Evolutionary conservation across 64 coral and sea anemone genomes (phyloP).

Genomic region (Anthopleura sola): DNA sequence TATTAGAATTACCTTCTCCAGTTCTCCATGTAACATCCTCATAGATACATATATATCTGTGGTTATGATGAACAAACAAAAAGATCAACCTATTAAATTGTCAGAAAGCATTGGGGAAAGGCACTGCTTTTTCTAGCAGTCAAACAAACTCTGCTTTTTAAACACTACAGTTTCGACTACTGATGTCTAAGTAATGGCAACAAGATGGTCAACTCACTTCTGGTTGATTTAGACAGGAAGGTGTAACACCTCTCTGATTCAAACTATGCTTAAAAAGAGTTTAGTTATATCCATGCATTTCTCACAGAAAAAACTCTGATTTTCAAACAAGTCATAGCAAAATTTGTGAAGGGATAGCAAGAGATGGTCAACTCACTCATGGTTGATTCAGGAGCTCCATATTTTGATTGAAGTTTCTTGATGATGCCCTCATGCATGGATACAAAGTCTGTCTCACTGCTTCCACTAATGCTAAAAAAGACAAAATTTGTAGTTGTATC

Average conservation of each 20-base stretch:
- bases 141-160: background rate
- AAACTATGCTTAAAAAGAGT: background rate
- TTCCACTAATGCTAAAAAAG: constrained; percentile 18
- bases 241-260: too few relatives aligned
- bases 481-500: too few relatives aligned
- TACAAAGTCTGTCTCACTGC: constrained; percentile 72
- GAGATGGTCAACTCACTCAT: constrained; percentile 28
- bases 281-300: too few relatives aligned
- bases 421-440: constrained; percentile 76
- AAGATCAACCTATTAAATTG: too few relatives aligned
- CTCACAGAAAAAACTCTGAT: too few relatives aligned
- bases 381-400: constrained; percentile 42
- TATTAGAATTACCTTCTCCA: constrained; percentile 42
- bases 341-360: too few relatives aligned
- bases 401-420: constrained; percentile 82
- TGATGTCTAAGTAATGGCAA: too few relatives aligned
- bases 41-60: constrained; percentile 87
- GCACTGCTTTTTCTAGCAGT: too few relatives aligned
- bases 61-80: background rate
- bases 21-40: constrained; percentile 79
- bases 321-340: too few relatives aligned
- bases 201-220: background rate
- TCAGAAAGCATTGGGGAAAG: too few relatives aligned
- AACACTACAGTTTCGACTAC: too few relatives aligned
- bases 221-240: too few relatives aligned